phyloP scores from a whole-genome alignment of 2,888 invertebrate genomes.

The Zeuzera pyrina region DNA sequence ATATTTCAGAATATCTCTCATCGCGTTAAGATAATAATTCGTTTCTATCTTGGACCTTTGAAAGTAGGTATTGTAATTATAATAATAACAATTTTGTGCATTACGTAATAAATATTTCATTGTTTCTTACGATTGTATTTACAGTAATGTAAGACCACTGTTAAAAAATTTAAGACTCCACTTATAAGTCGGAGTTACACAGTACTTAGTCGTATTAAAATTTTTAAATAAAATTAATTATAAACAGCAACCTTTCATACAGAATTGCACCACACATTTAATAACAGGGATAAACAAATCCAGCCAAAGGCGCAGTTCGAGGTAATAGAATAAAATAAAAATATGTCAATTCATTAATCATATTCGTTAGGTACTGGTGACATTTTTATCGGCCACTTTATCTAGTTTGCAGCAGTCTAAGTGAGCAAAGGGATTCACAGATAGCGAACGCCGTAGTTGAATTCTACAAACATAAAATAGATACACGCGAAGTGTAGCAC shows the following conservation, averaged over 20 bases:
- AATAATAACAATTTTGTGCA: conserved; percentile 71
- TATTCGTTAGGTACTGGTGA: conserved; percentile 66
- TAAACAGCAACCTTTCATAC: conserved; percentile 61
- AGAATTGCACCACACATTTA: conserved; percentile 63
- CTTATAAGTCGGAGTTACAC: conserved; percentile 50
- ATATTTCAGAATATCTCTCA: conserved; percentile 66
- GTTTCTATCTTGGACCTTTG: conserved; percentile 70
- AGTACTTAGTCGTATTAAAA: conserved; percentile 66
- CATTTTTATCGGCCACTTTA: conserved; percentile 53
- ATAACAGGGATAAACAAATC: conserved; percentile 36
- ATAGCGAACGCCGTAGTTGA: conserved; percentile 10
- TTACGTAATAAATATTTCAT: conserved; percentile 70
- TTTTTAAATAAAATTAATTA: conserved; percentile 58
- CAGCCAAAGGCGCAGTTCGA: conserved; percentile 69
- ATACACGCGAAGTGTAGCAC: conserved; percentile 17
- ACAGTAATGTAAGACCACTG: conserved; percentile 69
- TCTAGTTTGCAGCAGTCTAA: conserved; percentile 48
- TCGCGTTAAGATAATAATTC: conserved; percentile 69
- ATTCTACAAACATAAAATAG: conserved; percentile 5
- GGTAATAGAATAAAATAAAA: conserved; percentile 69
- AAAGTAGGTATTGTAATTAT: conserved; percentile 71
- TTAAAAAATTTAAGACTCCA: conserved; percentile 54
- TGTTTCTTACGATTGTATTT: conserved; percentile 71
- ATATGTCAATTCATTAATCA: conserved; percentile 73
- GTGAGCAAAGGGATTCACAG: conserved; percentile 23